Conservation (phyloP, 2,113 vertebrate species). For the Willisornis vidua region DNA sequence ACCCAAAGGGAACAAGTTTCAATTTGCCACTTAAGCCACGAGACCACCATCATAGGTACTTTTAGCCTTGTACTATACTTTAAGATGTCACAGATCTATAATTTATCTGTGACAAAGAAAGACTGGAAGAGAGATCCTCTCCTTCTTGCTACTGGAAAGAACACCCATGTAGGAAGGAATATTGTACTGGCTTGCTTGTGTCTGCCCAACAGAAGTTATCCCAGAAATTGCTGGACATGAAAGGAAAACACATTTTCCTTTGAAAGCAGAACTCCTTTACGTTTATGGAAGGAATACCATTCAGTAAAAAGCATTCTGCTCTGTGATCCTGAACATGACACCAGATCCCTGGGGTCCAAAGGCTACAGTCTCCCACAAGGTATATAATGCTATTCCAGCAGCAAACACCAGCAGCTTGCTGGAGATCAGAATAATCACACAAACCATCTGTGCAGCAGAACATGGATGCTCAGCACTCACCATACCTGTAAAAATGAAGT, state of each 20-base stretch:
- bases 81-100: neutral
- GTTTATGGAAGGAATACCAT: neutral
- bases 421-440: neutral
- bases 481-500: neutral
- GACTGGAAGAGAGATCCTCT: neutral
- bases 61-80: neutral
- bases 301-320: neutral
- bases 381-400: neutral
- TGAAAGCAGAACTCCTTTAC: neutral
- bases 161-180: neutral
- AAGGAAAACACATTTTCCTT: neutral
- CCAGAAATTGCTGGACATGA: neutral
- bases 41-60: neutral
- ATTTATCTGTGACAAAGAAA: neutral
- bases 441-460: neutral
- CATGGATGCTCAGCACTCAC: neutral
- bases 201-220: neutral
- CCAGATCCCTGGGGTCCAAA: neutral
- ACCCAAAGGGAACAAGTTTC: slow-evolving; percentile 18
- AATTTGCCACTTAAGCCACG: neutral
- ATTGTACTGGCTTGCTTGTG: neutral
- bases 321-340: neutral
- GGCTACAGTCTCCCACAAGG: neutral
- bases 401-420: neutral
- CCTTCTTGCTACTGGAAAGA: neutral